Evolutionary conservation across 2,888 invertebrate genomes (phyloP).

Genomic region (Halictus quadricinctus): DNA sequence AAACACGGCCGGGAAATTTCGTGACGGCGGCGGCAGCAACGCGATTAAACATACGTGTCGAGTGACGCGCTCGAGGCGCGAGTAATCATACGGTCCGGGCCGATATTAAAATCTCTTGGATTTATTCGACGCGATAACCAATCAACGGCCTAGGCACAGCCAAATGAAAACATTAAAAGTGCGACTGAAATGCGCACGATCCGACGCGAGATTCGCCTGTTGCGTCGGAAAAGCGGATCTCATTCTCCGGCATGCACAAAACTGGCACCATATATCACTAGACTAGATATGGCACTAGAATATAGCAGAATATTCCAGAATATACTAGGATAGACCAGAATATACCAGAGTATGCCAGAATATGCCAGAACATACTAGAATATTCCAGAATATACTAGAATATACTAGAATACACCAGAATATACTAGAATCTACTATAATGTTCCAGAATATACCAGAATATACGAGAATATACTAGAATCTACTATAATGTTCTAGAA

Average conservation of each 20-base stretch:
- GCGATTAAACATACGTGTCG: slow-evolving; percentile 24
- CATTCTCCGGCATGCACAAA: not conserved
- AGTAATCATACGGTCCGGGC: slow-evolving; percentile 36
- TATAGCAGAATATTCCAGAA: no score
- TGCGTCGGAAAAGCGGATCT: not conserved
- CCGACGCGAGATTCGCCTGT: not conserved
- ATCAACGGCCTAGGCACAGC: slow-evolving; percentile 28
- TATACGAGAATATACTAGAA: no score
- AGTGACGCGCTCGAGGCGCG: slow-evolving; percentile 19
- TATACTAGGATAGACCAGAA: no score
- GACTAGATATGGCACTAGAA: no score
- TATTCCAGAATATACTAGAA: no score
- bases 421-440: no score
- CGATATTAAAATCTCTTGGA: slow-evolving; percentile 47
- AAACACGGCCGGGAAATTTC: slow-evolving; percentile 35
- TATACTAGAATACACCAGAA: no score
- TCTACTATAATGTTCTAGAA: no score
- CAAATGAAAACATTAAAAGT: not conserved
- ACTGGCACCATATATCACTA: not conserved
- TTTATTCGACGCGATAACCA: slow-evolving; percentile 33
- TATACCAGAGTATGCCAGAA: no score
- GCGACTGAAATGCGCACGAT: not conserved
- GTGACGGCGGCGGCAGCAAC: slow-evolving; percentile 6
- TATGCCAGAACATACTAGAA: no score
- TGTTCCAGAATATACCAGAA: no score